Evolutionary conservation across 2,113 vertebrate species (phyloP), one percentile per base, ranked within the genome.

Genomic region (Hypocryptadius cinnamomeus): DNA sequence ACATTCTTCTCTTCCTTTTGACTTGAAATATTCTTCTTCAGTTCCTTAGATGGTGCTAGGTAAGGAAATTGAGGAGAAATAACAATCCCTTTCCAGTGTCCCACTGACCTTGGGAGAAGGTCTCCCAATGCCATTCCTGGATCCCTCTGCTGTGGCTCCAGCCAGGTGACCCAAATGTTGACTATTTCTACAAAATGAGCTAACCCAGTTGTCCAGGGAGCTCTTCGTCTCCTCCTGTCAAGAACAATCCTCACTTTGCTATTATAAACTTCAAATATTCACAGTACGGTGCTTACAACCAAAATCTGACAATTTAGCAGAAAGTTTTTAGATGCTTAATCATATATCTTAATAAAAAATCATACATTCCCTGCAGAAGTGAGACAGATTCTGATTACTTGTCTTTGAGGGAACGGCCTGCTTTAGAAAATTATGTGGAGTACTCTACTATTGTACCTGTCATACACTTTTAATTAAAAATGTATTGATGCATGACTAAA

Each of bases 391-490:
- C 95, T 96, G 96, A 97, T 97, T 96, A 69, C 93, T 87, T 96
- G 85, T 95, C 95, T 95, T 80, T 60, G 90, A 96, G 74, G 76
- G 92, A 97, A 96, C 3, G 1, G 90, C 84, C 96, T 94, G 94
- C 95, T 96, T 95, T 73, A 79, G 95, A 94, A 97, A 97, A 97
- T 97, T 95, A 96, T 97, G 96, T 96, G 93, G 90, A 94, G 69
- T 80, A 33, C 83, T 97, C 84, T 78, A 89, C 97, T 86, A 93
- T 96, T 97, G 96, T 97, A 96, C 97, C 96, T 97, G 97, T 97
- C 97, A 98, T 25, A 96, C 50, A 88, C 82, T 97, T 97, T 98
- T 97, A 98, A 98, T 98, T 98, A 98, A 97, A 98, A 98, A 96
- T 48, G 92, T 97, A 97, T 97, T 96, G 96, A 97, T 96, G 98